Conservation (phyloP, 2,797 vertebrate genomes). For the Neosalanx taihuensis region DNA sequence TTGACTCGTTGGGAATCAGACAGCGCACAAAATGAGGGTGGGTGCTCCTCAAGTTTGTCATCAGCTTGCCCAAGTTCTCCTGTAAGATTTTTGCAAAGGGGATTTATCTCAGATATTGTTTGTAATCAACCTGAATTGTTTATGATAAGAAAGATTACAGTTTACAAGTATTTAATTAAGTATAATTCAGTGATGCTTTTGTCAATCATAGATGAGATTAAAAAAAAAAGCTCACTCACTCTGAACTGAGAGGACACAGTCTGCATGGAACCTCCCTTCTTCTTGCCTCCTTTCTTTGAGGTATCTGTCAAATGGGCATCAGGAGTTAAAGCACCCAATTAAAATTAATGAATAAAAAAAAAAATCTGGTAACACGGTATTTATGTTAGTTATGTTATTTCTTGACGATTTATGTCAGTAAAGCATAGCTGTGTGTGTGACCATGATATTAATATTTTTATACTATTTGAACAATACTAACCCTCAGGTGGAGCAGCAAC, state of each 20-base stretch:
- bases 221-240: constrained; percentile 58
- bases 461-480: neutral
- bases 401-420: too few species aligned
- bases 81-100: constrained; percentile 42
- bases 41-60: constrained; percentile 73
- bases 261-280: constrained; percentile 89
- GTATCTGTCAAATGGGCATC: neutral
- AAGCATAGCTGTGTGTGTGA: too few species aligned
- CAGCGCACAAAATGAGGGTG: constrained; percentile 81
- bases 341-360: neutral
- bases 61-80: constrained; percentile 80
- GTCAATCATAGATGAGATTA: too few species aligned
- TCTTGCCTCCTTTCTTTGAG: constrained; percentile 82
- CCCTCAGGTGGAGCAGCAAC: constrained; percentile 40
- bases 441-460: neutral
- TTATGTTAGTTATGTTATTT: too few species aligned
- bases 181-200: too few species aligned
- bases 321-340: too few species aligned
- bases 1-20: constrained; percentile 80
- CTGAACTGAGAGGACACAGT: constrained; percentile 87
- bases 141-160: too few species aligned
- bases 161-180: too few species aligned
- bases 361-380: too few species aligned
- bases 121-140: neutral
- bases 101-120: neutral